phyloP scores from a whole-genome alignment of 1,140 invertebrate species.

The Saccostrea glomerata region DNA sequence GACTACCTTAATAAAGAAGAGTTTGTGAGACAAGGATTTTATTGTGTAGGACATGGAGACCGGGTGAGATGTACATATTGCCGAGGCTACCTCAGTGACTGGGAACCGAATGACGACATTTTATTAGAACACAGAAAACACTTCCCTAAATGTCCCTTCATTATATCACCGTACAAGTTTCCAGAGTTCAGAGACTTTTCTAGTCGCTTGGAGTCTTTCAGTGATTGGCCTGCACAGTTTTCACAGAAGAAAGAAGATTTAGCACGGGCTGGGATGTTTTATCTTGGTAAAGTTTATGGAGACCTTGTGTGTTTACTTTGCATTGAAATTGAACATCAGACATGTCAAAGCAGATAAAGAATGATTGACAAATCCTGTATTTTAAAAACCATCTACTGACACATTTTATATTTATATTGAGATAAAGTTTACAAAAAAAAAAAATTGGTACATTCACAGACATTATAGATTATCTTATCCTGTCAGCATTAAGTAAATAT shows the following conservation, averaged over 20 bases:
- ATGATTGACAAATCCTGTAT: no score
- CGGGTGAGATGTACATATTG: conserved; percentile 92
- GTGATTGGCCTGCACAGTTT: conserved; percentile 55
- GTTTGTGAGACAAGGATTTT: conserved; percentile 71
- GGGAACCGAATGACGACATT: conserved; percentile 90
- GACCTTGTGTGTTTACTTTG: no score
- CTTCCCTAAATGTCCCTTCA: conserved; percentile 88
- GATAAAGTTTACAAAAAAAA: no score
- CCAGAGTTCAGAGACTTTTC: conserved; percentile 37
- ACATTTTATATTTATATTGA: no score
- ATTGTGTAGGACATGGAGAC: conserved; percentile 80
- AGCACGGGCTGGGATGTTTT: conserved; percentile 63
- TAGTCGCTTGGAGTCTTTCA: conserved; percentile 53
- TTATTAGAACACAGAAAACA: conserved; percentile 92
- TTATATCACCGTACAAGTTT: conserved; percentile 40
- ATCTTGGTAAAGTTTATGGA: conserved; percentile 46
- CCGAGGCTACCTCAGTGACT: conserved; percentile 90
- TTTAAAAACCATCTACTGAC: no score
- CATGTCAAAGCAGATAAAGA: no score
- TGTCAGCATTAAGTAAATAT: no score
- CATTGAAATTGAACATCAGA: no score
- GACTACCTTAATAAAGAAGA: conserved; percentile 72
- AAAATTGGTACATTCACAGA: no score
- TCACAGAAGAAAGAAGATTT: conserved; percentile 54
- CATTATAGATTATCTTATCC: no score